Conservation (phyloP, 2,113 vertebrate species). For the Anoplopoma fimbria region DNA sequence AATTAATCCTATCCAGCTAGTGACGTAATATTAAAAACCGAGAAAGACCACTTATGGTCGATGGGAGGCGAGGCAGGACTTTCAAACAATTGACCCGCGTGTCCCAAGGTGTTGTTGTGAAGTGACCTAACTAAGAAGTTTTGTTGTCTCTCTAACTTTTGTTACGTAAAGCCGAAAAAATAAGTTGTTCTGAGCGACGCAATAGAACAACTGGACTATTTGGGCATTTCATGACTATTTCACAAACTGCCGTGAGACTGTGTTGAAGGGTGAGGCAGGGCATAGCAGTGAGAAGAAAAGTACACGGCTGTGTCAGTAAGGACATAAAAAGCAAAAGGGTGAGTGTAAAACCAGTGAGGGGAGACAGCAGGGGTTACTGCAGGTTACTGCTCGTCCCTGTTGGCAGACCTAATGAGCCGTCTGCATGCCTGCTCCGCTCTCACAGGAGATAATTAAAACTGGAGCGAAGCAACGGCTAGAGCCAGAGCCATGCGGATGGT, state of each 20-base stretch:
- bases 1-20: no score
- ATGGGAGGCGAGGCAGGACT: no score
- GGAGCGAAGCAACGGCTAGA: neutral
- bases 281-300: conserved; percentile 11
- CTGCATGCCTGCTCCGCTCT: conserved; percentile 23
- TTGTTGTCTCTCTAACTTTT: no score
- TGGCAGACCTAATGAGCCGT: conserved; percentile 46
- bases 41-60: no score
- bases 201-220: neutral
- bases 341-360: conserved; percentile 18
- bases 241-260: neutral
- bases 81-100: no score
- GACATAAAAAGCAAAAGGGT: conserved; percentile 1
- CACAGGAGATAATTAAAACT: conserved; percentile 52
- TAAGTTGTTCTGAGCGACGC: no score
- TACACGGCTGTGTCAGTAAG: neutral
- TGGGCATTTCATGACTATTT: neutral
- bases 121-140: no score
- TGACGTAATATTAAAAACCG: no score
- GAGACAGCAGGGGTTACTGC: conserved; percentile 31
- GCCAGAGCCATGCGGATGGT: neutral
- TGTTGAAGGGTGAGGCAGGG: neutral
- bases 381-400: conserved; percentile 25
- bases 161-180: no score
- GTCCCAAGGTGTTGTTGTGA: no score